phyloP scores from a whole-genome alignment of 2,113 vertebrate genomes.

The Cacatua alba region DNA sequence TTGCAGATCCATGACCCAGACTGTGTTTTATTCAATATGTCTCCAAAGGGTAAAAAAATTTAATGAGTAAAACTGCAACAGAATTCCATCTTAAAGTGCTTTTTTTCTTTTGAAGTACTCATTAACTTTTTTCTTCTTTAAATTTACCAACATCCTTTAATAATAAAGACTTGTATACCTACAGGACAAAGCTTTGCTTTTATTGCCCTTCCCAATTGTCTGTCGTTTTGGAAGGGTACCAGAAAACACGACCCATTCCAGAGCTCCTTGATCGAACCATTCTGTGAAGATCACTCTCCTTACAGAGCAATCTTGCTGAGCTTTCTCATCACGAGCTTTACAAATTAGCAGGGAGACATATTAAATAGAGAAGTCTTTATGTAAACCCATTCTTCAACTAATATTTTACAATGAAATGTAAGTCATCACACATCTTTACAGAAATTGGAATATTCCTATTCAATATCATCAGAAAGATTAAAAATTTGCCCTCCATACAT shows the following conservation, averaged over 20 bases:
- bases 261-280: constrained; percentile 43
- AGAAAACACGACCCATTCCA: constrained; percentile 52
- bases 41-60: constrained; percentile 74
- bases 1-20: constrained; percentile 77
- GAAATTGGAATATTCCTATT: constrained; percentile 86
- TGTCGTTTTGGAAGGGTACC: constrained; percentile 42
- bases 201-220: constrained; percentile 59
- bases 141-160: constrained; percentile 32
- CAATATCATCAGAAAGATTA: constrained; percentile 79
- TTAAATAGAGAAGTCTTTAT: constrained; percentile 81
- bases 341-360: constrained; percentile 80
- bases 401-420: constrained; percentile 92
- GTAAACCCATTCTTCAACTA: constrained; percentile 85
- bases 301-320: constrained; percentile 29
- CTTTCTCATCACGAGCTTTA: constrained; percentile 58
- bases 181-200: constrained; percentile 56
- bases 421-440: constrained; percentile 89
- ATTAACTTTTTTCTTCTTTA: constrained; percentile 19
- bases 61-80: constrained; percentile 74
- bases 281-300: constrained; percentile 36
- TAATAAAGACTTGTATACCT: constrained; percentile 26
- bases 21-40: constrained; percentile 82
- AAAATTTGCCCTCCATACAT: constrained; percentile 75
- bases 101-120: constrained; percentile 58
- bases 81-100: constrained; percentile 80